Base-by-base conservation (phyloP, 2,888 invertebrate species). In the Apodemia mormo region DNA sequence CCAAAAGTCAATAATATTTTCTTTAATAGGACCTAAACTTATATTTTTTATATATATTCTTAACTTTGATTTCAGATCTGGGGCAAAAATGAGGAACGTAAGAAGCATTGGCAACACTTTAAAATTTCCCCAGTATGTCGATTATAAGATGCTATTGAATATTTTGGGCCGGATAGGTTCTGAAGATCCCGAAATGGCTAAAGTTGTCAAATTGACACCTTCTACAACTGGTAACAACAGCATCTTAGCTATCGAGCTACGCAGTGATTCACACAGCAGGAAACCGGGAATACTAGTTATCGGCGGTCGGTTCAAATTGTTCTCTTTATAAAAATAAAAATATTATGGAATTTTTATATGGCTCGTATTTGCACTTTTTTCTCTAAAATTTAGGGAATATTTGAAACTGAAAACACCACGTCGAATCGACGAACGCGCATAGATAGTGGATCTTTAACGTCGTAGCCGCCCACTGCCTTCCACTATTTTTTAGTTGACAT, bases 231-330 rank as follows among this genome's bases (percentile, higher is more conserved):
- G 81, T 68, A 92, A 92, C 69, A 82, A 86, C 1, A 85, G 80
- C 52, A 80, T 93, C 10, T 43, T 88, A 30, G 87, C 91, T 8
- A 71, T 93, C n/a, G 88, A 92, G 73, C 78, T 93, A 49, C 85
- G 82, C 8, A 92, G 91, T 73, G 93, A 93, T 67, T 82, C 74
- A 37, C 81, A 82, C 37, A 87, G 83, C 71, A 86, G 77, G 61
- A 93, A 93, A 73, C 92, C 92, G 40, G 93, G 93, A 29, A 90
- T 93, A 74, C 84, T 92, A 10, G 78, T 93, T 12, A 78, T 92
- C 72, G 92, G 88, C 80, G 89, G 92, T 90, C 76, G 70, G 45
- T 45, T 12, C 10, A 9, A 14, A 45, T 29, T n/a, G n/a, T n/a
- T n/a, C n/a, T n/a, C n/a, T n/a, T n/a, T n/a, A n/a, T n/a, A n/a